Conservation (phyloP, 2,113 vertebrate species). For the Kryptolebias marmoratus region DNA sequence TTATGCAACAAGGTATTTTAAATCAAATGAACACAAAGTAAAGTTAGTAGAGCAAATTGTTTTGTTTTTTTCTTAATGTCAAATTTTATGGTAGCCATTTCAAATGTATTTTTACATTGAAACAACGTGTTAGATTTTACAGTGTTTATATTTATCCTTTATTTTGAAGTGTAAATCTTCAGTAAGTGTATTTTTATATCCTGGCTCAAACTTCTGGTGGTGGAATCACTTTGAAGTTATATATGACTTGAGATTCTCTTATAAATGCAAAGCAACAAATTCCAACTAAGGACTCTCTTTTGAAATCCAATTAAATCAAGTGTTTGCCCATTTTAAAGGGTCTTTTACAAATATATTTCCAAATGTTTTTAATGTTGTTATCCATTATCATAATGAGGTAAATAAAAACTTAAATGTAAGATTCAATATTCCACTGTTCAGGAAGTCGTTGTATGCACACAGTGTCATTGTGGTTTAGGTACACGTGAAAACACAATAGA, state of each 20-base stretch:
- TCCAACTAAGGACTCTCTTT: conserved; percentile 10
- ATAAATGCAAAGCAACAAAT: conserved; percentile 56
- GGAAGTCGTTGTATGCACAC: neutral
- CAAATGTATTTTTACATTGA: too few relatives aligned
- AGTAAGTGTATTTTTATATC: conserved; percentile 37
- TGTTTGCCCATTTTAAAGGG: neutral
- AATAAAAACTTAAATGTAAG: neutral
- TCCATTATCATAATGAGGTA: neutral
- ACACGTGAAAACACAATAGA: conserved; percentile 59
- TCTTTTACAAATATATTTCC: neutral
- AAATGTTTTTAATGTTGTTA: neutral
- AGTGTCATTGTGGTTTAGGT: conserved; percentile 48
- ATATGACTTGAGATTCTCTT: conserved; percentile 55
- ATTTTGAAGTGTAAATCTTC: neutral
- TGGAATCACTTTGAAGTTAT: conserved; percentile 71
- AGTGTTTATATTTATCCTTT: too few relatives aligned
- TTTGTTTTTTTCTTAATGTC: too few relatives aligned
- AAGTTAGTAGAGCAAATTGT: too few relatives aligned
- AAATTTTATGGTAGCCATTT: too few relatives aligned
- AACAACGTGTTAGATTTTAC: too few relatives aligned
- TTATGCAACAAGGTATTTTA: too few relatives aligned
- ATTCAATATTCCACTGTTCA: neutral
- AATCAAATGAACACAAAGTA: too few relatives aligned
- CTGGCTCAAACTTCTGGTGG: conserved; percentile 39
- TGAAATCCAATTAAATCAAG: conserved; percentile 12